These are phyloP conservation scores for Mus caroli DNA, from an alignment of 2,797 vertebrate species.

Conservation along the genomic window DNA sequence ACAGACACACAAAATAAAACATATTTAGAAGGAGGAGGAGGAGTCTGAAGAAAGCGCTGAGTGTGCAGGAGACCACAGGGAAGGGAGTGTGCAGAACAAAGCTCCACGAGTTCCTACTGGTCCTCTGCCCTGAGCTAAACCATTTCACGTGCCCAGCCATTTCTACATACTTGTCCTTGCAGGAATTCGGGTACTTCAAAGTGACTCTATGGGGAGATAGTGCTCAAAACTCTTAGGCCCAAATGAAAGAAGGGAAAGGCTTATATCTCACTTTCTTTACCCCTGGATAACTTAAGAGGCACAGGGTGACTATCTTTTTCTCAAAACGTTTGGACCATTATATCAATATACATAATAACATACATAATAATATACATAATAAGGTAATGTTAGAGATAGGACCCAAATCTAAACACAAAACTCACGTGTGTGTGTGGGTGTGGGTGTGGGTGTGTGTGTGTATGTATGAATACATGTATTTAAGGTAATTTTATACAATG, in stretches of 20 bases:
- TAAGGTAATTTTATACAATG: not conserved
- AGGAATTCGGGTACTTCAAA: not conserved
- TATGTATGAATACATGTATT: not conserved
- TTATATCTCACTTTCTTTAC: constrained; percentile 1
- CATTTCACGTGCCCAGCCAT: not conserved
- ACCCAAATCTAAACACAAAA: not conserved
- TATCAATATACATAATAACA: not conserved
- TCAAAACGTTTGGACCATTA: not conserved
- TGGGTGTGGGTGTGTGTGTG: too few relatives aligned
- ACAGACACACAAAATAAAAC: too few relatives aligned
- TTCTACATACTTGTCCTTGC: not conserved
- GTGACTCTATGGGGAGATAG: not conserved
- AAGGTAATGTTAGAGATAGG: not conserved
- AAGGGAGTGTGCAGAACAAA: not conserved
- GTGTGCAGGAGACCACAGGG: not conserved
- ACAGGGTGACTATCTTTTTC: not conserved
- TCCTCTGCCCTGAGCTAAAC: not conserved
- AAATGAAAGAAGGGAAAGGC: not conserved
- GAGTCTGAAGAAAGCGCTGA: not conserved
- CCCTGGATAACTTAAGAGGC: not conserved
- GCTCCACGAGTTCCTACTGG: not conserved
- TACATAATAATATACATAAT: not conserved
- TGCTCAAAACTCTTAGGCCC: not conserved
- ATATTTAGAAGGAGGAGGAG: too few relatives aligned
- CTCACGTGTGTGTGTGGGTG: not conserved